Conservation (phyloP, 2,113 vertebrate genomes). For the Naja naja region DNA sequence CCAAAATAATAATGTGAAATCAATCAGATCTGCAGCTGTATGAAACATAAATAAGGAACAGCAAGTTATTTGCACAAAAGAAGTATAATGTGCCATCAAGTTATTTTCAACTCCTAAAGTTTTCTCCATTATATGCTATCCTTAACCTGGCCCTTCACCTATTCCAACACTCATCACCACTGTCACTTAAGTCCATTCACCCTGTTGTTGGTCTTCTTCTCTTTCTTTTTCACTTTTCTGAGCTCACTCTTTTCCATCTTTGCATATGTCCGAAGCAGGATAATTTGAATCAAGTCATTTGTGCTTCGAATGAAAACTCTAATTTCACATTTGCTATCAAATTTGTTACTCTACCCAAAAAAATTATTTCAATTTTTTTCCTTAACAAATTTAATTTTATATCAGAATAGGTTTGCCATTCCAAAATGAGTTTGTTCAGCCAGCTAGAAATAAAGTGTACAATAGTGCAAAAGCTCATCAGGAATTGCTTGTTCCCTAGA, state of each 20-base stretch:
- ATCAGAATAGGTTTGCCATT: constrained; percentile 34
- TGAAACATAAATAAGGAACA: neutral
- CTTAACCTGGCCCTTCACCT: neutral
- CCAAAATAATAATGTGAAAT: neutral
- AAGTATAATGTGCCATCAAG: neutral
- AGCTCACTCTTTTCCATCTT: neutral
- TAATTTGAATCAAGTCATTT: neutral
- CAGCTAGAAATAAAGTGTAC: constrained; percentile 29
- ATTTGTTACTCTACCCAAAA: constrained; percentile 46
- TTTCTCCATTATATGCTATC: neutral
- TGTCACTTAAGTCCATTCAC: neutral
- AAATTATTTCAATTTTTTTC: constrained; percentile 25
- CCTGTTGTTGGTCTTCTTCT: neutral
- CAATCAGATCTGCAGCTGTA: neutral
- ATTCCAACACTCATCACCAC: neutral
- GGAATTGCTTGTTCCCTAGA: neutral
- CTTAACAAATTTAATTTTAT: constrained; percentile 40
- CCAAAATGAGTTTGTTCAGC: neutral
- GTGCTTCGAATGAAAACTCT: neutral
- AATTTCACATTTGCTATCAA: constrained; percentile 48
- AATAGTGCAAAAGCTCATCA: neutral
- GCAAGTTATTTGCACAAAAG: neutral
- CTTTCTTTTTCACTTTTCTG: neutral
- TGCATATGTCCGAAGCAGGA: neutral
- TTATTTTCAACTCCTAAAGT: neutral